These are phyloP conservation scores for Byasa hedistus DNA, from an alignment of 2,888 invertebrate genomes.

Conservation along the genomic window DNA sequence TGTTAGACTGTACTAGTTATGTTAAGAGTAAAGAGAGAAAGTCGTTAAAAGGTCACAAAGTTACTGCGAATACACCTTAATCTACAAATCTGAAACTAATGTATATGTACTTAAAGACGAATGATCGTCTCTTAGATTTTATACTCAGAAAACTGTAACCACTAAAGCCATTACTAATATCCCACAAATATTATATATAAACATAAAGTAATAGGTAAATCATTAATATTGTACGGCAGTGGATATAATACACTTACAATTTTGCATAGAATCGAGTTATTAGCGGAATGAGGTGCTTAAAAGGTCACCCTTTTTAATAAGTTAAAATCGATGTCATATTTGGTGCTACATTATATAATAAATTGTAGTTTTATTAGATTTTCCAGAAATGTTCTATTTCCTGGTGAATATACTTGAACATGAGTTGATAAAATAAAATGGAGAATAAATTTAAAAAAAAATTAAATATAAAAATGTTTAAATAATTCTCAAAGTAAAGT, in stretches of 20 bases:
- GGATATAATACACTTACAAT: neutral
- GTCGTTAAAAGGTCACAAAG: slow-evolving; percentile 72
- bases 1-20: slow-evolving; percentile 79
- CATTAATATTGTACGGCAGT: neutral
- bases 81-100: neutral
- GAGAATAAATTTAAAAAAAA: neutral
- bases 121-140: neutral
- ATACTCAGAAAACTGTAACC: neutral
- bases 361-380: slow-evolving; percentile 9
- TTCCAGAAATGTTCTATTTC: slow-evolving; percentile 17
- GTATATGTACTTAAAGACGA: neutral
- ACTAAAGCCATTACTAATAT: neutral
- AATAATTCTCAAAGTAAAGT: no score
- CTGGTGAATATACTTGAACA: neutral
- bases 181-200: neutral
- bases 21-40: slow-evolving; percentile 74
- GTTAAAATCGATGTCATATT: slow-evolving; percentile 24
- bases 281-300: slow-evolving; percentile 15
- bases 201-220: neutral
- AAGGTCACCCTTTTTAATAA: slow-evolving; percentile 11
- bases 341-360: slow-evolving; percentile 26
- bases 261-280: neutral
- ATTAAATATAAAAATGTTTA: neutral
- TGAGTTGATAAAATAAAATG: neutral
- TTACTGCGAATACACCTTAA: slow-evolving; percentile 82